Evolutionary conservation across 2,888 invertebrate genomes (phyloP).

Genomic region (Bellardia bayeri): DNA sequence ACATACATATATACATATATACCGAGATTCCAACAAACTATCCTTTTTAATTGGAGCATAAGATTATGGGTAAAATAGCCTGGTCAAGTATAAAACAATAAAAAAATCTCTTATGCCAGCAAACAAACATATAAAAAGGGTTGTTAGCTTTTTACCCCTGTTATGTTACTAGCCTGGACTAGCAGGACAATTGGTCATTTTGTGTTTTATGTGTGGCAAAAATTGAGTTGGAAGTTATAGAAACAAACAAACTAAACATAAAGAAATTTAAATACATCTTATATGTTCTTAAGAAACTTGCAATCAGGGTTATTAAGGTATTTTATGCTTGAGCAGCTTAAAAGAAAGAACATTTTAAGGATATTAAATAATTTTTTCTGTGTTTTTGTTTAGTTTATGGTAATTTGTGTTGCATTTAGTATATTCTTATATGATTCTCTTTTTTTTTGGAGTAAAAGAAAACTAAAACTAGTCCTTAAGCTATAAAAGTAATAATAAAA

Average conservation of each 20-base stretch:
- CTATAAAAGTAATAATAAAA: constrained; percentile 22
- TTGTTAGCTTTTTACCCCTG: constrained; percentile 5
- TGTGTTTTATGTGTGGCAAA: not conserved
- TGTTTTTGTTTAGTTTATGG: constrained; percentile 16
- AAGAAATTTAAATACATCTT: constrained; percentile 61
- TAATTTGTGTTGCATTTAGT: constrained; percentile 24
- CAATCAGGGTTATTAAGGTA: constrained; percentile 73
- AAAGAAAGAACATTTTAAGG: constrained; percentile 71
- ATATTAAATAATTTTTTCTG: constrained; percentile 66
- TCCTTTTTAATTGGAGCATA: constrained; percentile 73
- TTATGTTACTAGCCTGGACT: constrained; percentile 20
- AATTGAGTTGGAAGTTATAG: not conserved
- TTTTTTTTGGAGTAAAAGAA: constrained; percentile 27
- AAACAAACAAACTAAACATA: constrained; percentile 14
- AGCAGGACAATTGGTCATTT: constrained; percentile 68
- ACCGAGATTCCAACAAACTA: constrained; percentile 50
- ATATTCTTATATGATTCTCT: not conserved
- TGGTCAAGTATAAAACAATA: constrained; percentile 51
- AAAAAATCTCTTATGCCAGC: not conserved
- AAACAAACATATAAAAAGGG: constrained; percentile 17
- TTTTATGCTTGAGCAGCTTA: constrained; percentile 73
- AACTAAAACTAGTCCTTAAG: constrained; percentile 57
- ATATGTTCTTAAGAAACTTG: constrained; percentile 70
- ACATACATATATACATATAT: not conserved
- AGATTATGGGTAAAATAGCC: constrained; percentile 69